Evolutionary conservation across 2,797 vertebrate species (phyloP).

Genomic region (Ceyx erithaca): DNA sequence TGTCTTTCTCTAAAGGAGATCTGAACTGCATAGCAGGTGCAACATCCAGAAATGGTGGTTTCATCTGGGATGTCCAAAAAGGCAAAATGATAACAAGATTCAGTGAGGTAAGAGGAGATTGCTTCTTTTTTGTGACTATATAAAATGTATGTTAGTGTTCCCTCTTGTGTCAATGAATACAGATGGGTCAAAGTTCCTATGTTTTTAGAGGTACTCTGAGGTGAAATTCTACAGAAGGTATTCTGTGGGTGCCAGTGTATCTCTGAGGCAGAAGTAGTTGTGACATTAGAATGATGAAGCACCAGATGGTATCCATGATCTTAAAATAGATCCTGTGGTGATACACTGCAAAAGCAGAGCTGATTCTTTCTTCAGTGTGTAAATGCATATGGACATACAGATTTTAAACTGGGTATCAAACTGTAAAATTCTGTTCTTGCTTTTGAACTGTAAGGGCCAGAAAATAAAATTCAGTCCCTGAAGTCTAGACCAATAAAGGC

Average conservation of each 20-base stretch:
- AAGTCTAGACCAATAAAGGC: background rate
- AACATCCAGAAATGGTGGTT: constrained; percentile 93
- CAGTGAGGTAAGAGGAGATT: constrained; percentile 84
- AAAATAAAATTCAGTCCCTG: background rate
- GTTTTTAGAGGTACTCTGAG: background rate
- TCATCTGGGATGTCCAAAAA: constrained; percentile 95
- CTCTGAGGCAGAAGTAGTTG: background rate
- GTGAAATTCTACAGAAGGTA: background rate
- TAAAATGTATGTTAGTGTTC: background rate
- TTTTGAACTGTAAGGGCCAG: background rate
- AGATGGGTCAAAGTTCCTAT: background rate
- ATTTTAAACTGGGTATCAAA: background rate
- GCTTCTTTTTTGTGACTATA: background rate
- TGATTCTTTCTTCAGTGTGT: background rate
- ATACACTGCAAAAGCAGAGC: background rate
- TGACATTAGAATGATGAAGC: background rate
- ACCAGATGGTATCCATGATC: background rate
- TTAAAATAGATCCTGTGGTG: background rate
- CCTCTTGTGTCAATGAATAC: background rate
- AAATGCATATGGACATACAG: background rate
- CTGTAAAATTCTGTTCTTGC: background rate
- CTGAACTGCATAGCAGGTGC: constrained; percentile 95
- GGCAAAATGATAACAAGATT: constrained; percentile 96
- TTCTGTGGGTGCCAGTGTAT: background rate
- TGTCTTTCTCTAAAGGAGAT: constrained; percentile 82